These are phyloP conservation scores for Eumaeus atala DNA, from an alignment of 1,140 invertebrate species.

Conservation along the genomic window DNA sequence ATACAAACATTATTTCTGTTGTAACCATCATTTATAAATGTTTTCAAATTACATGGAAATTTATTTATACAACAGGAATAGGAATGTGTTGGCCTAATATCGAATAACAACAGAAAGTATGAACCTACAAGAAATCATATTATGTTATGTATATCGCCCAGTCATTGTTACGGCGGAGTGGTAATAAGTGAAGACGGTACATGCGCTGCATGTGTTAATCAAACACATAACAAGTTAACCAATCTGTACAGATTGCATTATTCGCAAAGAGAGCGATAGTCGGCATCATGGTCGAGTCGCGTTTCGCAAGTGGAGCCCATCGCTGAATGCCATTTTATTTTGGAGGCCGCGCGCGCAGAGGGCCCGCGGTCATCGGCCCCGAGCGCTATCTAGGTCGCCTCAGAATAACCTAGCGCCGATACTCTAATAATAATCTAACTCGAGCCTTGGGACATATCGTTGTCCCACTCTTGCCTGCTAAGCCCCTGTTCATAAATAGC, in stretches of 20 bases:
- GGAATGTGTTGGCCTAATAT: background rate
- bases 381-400: constrained; percentile 67
- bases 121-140: too few relatives aligned
- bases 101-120: background rate
- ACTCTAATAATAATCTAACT: constrained; percentile 70
- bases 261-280: constrained; percentile 33
- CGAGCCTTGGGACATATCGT: constrained; percentile 55
- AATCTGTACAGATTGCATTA: constrained; percentile 44
- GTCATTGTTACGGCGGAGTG: constrained; percentile 13
- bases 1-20: too few relatives aligned
- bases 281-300: constrained; percentile 46
- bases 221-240: constrained; percentile 26
- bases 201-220: constrained; percentile 1
- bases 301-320: constrained; percentile 70
- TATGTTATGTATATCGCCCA: background rate
- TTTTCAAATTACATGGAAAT: background rate
- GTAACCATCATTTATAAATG: background rate
- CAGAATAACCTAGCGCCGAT: constrained; percentile 72
- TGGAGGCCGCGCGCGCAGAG: constrained; percentile 65
- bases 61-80: background rate
- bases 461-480: constrained; percentile 58
- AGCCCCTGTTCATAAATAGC: constrained; percentile 37
- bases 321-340: constrained; percentile 72
- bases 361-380: constrained; percentile 71
- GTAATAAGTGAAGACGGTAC: background rate